Base-by-base conservation (phyloP, 2,888 invertebrate genomes). In the Xanthorhoe designata region DNA sequence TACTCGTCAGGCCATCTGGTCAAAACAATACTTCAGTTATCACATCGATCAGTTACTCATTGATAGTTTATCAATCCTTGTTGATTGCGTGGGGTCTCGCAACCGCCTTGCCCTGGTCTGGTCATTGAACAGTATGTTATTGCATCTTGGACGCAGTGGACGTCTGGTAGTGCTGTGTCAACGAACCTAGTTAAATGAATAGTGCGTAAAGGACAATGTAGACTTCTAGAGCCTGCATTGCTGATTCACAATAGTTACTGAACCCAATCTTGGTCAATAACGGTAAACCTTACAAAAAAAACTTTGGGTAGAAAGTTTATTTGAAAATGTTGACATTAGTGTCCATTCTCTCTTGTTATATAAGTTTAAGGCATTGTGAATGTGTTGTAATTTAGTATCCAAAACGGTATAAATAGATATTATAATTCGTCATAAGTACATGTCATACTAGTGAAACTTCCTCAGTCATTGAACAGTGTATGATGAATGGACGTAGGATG, bases 11-110 rank as follows among this genome's bases (percentile, higher is more conserved):
- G 35, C 55, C 24, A 63, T 67, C 66, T 67, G 52, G 52, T 51
- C 63, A 49, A 47, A 63, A 67, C 67, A 67, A 51, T 56, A 52
- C 51, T 58, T 55, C 62, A 35, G 64, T 68, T 68, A 68, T 66
- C 70, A 58, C 57, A 47, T 56, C 53, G 54, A 71, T 66, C 61
- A 42, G 61, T 73, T 69, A 71, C 58, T 69, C 73, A 73, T 65
- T 52, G 63, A 65, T 61, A 58, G 15, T 54, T 58, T 68, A 58
- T 65, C 64, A 52, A 69, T 68, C 68, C 64, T 66, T 59, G 68
- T 66, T 59, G 69, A 57, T 59, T 68, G 66, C 70, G 73, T 70
- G 64, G 64, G 69, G 73, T 58, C 64, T 65, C 62, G 57, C 64
- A 63, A 52, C 56, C 65, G 62, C 67, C 64, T 66, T 64, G 45